Base-by-base conservation (phyloP, 2,113 vertebrate genomes). In the Trachemys scripta region DNA sequence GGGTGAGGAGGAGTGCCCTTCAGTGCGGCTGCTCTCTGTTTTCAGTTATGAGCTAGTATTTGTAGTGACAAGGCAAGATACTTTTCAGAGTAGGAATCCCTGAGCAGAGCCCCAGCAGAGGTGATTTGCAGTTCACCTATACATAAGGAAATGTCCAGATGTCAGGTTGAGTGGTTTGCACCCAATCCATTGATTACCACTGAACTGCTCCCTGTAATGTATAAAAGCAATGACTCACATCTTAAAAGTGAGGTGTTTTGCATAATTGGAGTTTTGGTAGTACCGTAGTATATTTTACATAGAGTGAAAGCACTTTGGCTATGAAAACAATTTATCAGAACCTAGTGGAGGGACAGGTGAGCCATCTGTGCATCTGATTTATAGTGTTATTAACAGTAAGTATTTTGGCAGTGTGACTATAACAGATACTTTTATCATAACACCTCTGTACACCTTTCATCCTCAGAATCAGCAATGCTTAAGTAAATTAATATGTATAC, bases 11-110 rank as follows among this genome's bases (percentile, higher is more conserved):
- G 80, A 75, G 94, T 8, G 1, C 45, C 25, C 62, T 94, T 29
- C 0, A 0, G 13, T 78, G 50, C 0, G 0, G 0, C 80, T 87
- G 51, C 65, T 79, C 51, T 78, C 65, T 1, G 0, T 45, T 95
- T 62, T 45, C 1, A 0, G 75, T 76, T 88, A 27, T 53, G 19
- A 57, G 13, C 14, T 84, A 8, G 56, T 35, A n/a, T 81, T 86
- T 54, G n/a, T 84, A 88, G 11, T 38, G 10, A n/a, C 85, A 47
- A 6, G n/a, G 10, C n/a, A 0, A 0, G 76, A 31, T 3, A 0
- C 31, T 22, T 80, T 35, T 62, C 92, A 80, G n/a, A 84, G 56
- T 13, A 11, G 57, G 20, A 7, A 1, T 80, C 69, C 47, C 50
- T 45, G 53, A 0, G 0, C 20, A 3, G 1, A 0, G 13, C 59